Evolutionary conservation across 2,113 vertebrate species (phyloP), one percentile per base, ranked within the genome.

Genomic region (Varanus komodoensis): DNA sequence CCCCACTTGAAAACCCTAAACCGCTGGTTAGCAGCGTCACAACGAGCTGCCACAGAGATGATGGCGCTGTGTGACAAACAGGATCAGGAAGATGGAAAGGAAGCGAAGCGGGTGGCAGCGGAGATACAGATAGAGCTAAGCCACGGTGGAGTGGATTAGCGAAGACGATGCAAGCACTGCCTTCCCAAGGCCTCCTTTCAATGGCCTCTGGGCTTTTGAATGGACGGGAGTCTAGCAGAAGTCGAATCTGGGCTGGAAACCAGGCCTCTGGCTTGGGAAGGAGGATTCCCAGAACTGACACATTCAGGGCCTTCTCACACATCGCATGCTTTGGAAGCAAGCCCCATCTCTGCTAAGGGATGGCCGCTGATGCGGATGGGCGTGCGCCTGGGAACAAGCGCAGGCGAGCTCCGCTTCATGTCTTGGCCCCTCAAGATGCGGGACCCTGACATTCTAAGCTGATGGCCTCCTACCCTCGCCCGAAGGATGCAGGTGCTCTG

Each of bases 1-100:
- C 52, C 54, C 32, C 69, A 74, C 69, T 74, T 84, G 88, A 67
- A 75, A 89, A 83, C 48, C 88, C 69, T 77, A 88, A 88, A 83
- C 19, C 88, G 54, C 44, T 61, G 71, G 38, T 83, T 89, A n/a
- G 71, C n/a, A 19, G 15, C 81, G 84, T 64, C 38, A 25, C 54
- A 84, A 77, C 67, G 77, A 89, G 57, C 29, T 52, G 69, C 54
- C 69, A 83, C 7, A 3, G 82, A n/a, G 50, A 89, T 75, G 81
- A 77, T 48, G 77, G 54, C 17, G 27, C 27, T 44, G 38, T 52
- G 54, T 77, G 71, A 84, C 81, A 67, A 83, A 75, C 34, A 44
- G 52, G 87, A 82, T 89, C 64, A 83, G 29, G 17, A 44, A 71
- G 54, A 64, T 12, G 68, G 34, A 23, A 74, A 69, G 79, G 25